phyloP scores from a whole-genome alignment of 2,888 invertebrate species.

The Drosophila recens region DNA sequence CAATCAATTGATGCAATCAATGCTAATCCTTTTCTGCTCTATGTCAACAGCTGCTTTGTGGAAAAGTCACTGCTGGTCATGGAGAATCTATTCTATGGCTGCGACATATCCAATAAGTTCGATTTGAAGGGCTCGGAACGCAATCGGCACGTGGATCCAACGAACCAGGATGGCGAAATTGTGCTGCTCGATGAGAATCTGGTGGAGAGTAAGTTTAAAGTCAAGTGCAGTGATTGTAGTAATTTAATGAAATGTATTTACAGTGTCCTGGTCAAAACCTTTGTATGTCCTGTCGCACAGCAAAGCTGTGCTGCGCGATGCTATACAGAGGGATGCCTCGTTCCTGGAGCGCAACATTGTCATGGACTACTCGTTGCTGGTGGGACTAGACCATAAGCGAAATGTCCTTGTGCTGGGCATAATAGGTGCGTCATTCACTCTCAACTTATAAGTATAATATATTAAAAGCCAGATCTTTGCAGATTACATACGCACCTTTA shows the following conservation, averaged over 20 bases:
- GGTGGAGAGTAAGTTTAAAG: constrained; percentile 90
- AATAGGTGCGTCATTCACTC: constrained; percentile 89
- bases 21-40: not conserved
- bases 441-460: no score
- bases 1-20: not conserved
- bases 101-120: constrained; percentile 89
- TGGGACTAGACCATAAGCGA: constrained; percentile 93
- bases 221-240: not conserved
- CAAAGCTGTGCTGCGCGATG: constrained; percentile 94
- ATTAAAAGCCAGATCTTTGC: constrained; percentile 51
- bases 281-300: constrained; percentile 95
- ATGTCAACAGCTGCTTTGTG: constrained; percentile 71
- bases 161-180: constrained; percentile 89
- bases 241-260: not conserved
- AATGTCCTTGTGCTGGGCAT: constrained; percentile 95
- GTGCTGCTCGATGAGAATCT: constrained; percentile 98
- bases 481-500: constrained; percentile 99
- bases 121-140: constrained; percentile 98
- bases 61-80: constrained; percentile 90
- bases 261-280: constrained; percentile 94
- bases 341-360: constrained; percentile 96
- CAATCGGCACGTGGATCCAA: constrained; percentile 91
- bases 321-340: constrained; percentile 95
- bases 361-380: constrained; percentile 99
- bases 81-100: constrained; percentile 98